Conservation (phyloP, 1,140 invertebrate genomes). For the Saccostrea cuccullata region DNA sequence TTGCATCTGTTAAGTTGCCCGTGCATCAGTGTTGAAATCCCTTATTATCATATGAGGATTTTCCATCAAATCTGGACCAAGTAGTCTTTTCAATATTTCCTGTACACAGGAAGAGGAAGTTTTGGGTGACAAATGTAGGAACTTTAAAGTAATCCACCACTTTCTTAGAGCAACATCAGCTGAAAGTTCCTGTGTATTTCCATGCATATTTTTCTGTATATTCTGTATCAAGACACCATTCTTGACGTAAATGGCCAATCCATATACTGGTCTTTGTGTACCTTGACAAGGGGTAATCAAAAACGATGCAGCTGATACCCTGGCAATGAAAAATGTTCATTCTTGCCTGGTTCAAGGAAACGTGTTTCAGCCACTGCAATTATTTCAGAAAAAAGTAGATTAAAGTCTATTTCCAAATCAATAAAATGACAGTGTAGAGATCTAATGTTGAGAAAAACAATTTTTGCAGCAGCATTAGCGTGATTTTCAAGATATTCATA, state of each 20-base stretch:
- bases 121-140: slow-evolving; percentile 35
- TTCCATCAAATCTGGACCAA: not conserved
- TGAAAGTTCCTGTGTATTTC: too few species aligned
- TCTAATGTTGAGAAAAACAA: slow-evolving; percentile 32
- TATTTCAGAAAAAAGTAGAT: too few species aligned
- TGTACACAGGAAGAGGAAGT: not conserved
- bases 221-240: too few species aligned
- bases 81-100: not conserved
- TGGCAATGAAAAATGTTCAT: slow-evolving; percentile 6
- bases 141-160: not conserved
- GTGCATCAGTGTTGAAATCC: not conserved
- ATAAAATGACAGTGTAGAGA: slow-evolving; percentile 38
- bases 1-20: not conserved
- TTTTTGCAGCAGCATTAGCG: not conserved
- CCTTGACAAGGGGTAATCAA: not conserved
- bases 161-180: too few species aligned
- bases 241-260: too few species aligned
- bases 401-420: too few species aligned
- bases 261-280: not conserved
- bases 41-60: not conserved
- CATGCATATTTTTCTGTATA: too few species aligned
- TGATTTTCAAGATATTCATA: not conserved
- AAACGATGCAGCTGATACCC: not conserved
- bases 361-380: slow-evolving; percentile 4
- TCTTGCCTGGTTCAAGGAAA: not conserved